These are phyloP conservation scores for Cantharis flavilabris DNA, from an alignment of 2,888 invertebrate species.

Conservation along the genomic window DNA sequence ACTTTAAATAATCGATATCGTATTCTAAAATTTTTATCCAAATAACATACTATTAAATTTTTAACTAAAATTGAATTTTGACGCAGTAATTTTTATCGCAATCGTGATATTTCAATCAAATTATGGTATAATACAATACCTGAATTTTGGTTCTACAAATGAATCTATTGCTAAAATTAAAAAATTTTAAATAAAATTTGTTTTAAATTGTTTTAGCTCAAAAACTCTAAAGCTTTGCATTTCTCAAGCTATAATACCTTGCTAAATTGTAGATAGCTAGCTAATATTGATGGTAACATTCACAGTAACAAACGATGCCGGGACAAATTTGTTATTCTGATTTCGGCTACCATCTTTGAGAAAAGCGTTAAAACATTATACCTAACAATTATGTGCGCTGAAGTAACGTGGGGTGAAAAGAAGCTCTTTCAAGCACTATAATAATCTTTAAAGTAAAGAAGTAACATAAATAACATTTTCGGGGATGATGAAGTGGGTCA, in stretches of 20 bases:
- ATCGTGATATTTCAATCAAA: too few species aligned
- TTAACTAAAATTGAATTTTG: too few species aligned
- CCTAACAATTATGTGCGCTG: neutral
- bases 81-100: too few species aligned
- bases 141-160: too few species aligned
- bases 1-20: too few species aligned
- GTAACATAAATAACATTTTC: neutral
- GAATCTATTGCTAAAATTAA: too few species aligned
- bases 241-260: neutral
- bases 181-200: too few species aligned
- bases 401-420: neutral
- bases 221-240: neutral
- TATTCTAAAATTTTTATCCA: neutral
- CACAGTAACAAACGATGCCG: neutral
- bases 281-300: neutral
- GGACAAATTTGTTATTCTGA: neutral
- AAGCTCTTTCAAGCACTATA: neutral
- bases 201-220: neutral
- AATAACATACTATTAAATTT: too few species aligned
- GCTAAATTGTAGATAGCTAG: neutral
- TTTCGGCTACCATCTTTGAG: neutral
- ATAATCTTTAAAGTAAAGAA: neutral
- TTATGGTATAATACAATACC: too few species aligned
- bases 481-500: neutral
- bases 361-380: neutral